Evolutionary conservation across 2,113 vertebrate genomes (phyloP).

Genomic region (Heterochromis multidens): DNA sequence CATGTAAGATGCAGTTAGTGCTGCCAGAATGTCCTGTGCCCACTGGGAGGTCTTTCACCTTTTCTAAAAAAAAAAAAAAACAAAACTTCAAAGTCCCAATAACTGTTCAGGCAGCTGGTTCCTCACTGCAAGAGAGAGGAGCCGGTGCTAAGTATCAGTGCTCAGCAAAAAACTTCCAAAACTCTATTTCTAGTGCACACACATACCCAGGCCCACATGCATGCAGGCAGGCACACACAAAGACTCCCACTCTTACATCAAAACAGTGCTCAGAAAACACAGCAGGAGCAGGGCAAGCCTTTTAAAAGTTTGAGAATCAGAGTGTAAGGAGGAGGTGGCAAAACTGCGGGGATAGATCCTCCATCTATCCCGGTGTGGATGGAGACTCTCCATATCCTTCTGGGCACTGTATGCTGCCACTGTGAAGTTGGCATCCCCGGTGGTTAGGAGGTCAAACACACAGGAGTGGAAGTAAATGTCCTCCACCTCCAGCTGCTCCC

Average conservation of each 20-base stretch:
- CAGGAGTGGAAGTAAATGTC: conserved; percentile 97
- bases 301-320: conserved; percentile 55
- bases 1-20: not conserved
- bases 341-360: conserved; percentile 82
- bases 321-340: conserved; percentile 33
- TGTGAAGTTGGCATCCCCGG: conserved; percentile 92
- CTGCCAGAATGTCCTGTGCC: not conserved
- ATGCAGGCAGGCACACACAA: conserved; percentile 5
- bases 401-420: conserved; percentile 88
- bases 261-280: conserved; percentile 23
- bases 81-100: conserved; percentile 7
- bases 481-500: conserved; percentile 85
- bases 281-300: conserved; percentile 50
- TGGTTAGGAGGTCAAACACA: conserved; percentile 95
- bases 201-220: conserved; percentile 12
- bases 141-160: conserved; percentile 47
- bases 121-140: conserved; percentile 7
- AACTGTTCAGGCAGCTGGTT: conserved; percentile 1
- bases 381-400: conserved; percentile 89
- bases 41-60: not conserved
- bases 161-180: conserved; percentile 33
- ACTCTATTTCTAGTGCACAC: conserved; percentile 46
- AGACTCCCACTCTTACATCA: conserved; percentile 4
- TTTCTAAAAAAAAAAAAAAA: conserved; percentile 12
- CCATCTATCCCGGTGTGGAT: conserved; percentile 87